Base-by-base conservation (phyloP, 2,888 invertebrate genomes). In the Cartodere bifasciata region DNA sequence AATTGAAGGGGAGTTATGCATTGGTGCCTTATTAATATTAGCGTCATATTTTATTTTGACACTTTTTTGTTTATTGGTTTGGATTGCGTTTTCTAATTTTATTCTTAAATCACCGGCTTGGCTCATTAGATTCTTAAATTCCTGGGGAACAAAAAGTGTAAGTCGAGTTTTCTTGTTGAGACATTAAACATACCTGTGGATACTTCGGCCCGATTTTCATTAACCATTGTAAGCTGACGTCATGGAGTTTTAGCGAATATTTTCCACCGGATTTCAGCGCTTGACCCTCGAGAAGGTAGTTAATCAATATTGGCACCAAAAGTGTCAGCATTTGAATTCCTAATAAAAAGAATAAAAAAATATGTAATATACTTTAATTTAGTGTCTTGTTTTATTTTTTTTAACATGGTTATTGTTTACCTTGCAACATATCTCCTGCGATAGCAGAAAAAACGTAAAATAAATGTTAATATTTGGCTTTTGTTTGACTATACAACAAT, bases 161-260 rank as follows among this genome's bases (percentile, higher is more conserved):
- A n/a, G n/a, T n/a, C n/a, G n/a, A n/a, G n/a, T n/a, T n/a, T n/a
- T n/a, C n/a, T n/a, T n/a, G n/a, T n/a, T n/a, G n/a, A n/a, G n/a
- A 10, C 16, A 34, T 13, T 16, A 22, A 4, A 27, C 29, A 40
- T 44, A 80, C 81, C 69, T 86, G 80, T 12, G 91, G 90, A 64
- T 92, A 86, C 53, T 82, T 82, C 0, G 91, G 90, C 1, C 92
- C 95, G 45, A 94, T 81, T 51, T 81, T 80, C 58, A 88, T 87
- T 11, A 97, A 70, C 74, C 85, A 83, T 43, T 85, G 79, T 43
- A 97, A 69, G 39, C 88, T 84, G 47, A 83, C 79, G 42, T 94
- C 90, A 58, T 95, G 94, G 23, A 94, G 64, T 28, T 72, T 68
- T 21, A 73, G 65, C 22, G 71, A 72, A 53, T 75, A 74, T 42